Percentiles rank a stretch among this genome's conserved stretches.
Conservation (phyloP, 2,113 vertebrate species). For the Lynx canadensis region DNA sequence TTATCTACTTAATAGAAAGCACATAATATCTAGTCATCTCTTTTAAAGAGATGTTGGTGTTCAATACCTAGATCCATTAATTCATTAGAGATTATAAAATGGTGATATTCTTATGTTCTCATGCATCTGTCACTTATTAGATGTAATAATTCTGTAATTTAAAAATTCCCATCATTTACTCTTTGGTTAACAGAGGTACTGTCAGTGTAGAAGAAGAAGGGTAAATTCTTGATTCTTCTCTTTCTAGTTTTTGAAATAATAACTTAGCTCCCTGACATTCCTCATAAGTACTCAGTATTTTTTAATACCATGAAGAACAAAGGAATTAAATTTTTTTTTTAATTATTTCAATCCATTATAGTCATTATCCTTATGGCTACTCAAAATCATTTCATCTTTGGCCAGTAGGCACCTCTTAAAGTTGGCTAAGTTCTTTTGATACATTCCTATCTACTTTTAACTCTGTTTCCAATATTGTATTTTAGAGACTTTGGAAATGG, state of each 20-base stretch:
- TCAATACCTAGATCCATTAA: not conserved
- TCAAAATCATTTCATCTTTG: not conserved
- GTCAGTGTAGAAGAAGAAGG: not conserved
- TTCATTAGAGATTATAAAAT: not conserved
- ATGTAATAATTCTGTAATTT: not conserved
- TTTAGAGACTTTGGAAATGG: not conserved
- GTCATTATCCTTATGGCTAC: not conserved
- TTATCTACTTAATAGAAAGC: not conserved
- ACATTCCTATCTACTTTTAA: not conserved
- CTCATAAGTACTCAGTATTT: not conserved
- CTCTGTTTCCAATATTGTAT: not conserved
- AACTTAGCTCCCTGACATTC: not conserved
- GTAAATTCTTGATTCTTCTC: not conserved
- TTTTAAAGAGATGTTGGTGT: not conserved
- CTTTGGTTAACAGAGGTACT: not conserved
- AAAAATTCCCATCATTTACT: not conserved
- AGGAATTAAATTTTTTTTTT: not conserved
- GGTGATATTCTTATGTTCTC: constrained; percentile 6
- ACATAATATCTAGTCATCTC: not conserved
- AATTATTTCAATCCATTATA: not conserved
- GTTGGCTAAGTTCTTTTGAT: not conserved
- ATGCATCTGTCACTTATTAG: not conserved
- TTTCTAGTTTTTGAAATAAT: constrained; percentile 16
- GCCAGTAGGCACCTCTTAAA: not conserved
- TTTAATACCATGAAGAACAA: not conserved